phyloP scores from a whole-genome alignment of 2,797 vertebrate genomes.

The Notoglanidium macrostoma region DNA sequence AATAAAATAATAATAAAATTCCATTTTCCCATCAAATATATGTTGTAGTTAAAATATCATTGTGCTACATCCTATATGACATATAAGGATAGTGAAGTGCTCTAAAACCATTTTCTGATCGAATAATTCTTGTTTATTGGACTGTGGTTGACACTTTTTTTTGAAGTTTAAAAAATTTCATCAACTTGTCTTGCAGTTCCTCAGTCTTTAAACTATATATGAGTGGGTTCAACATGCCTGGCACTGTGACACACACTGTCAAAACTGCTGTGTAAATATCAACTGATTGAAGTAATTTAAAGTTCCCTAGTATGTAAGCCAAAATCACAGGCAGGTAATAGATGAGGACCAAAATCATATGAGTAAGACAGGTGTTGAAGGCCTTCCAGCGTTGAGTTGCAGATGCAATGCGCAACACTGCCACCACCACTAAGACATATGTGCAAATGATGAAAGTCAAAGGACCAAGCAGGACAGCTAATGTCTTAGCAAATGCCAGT shows the following conservation, averaged over 20 bases:
- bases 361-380: conserved; percentile 56
- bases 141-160: conserved; percentile 36
- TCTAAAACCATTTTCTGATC: neutral
- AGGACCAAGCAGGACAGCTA: conserved; percentile 48
- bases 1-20: too few species aligned
- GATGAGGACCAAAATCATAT: conserved; percentile 48
- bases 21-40: neutral
- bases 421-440: conserved; percentile 46
- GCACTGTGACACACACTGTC: conserved; percentile 54
- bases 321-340: conserved; percentile 50
- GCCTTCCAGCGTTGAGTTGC: conserved; percentile 49
- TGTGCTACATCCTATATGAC: neutral
- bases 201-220: conserved; percentile 71
- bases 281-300: conserved; percentile 18
- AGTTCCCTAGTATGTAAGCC: conserved; percentile 45
- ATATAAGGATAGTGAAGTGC: neutral
- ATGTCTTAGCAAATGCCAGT: conserved; percentile 44
- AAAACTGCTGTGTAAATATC: conserved; percentile 45
- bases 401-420: conserved; percentile 52
- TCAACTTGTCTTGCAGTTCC: conserved; percentile 44
- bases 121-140: neutral
- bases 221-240: conserved; percentile 69
- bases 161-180: conserved; percentile 4
- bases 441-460: conserved; percentile 55
- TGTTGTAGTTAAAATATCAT: neutral